Conservation (phyloP, 2,797 vertebrate species). For the Euphonia xanthogaster region DNA sequence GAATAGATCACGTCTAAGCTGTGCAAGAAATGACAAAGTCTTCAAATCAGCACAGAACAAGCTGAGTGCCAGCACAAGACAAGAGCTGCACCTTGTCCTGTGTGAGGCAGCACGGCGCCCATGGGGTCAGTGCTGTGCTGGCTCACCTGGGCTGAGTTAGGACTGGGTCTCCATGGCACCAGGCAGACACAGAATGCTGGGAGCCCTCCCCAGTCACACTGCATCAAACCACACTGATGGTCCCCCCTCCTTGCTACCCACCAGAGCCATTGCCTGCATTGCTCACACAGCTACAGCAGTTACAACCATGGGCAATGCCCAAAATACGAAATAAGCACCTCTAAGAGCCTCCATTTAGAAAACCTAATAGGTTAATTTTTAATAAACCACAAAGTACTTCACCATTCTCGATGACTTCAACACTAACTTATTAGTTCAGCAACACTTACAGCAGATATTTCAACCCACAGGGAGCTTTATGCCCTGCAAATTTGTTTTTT, state of each 20-base stretch:
- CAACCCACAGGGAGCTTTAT: background rate
- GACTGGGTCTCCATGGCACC: fast-evolving
- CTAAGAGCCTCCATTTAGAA: background rate
- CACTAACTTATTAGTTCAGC: background rate
- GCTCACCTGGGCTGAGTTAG: background rate
- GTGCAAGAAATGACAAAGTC: background rate
- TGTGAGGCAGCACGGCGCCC: fast-evolving
- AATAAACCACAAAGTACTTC: background rate
- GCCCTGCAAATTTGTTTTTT: background rate
- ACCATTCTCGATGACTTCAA: background rate
- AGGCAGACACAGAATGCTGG: background rate
- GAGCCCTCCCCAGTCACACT: background rate
- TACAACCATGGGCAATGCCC: background rate
- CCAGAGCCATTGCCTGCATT: background rate
- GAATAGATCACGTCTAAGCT: fast-evolving
- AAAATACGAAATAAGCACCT: background rate
- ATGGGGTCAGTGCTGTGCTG: background rate
- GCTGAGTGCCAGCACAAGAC: background rate
- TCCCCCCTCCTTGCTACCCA: background rate
- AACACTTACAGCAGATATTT: background rate
- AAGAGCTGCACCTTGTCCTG: background rate
- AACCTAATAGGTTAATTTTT: background rate
- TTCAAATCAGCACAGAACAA: background rate
- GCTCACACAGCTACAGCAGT: background rate
- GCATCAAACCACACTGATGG: background rate